Evolutionary conservation across 2,888 invertebrate species (phyloP).

Genomic region (Drosophila lacicola): DNA sequence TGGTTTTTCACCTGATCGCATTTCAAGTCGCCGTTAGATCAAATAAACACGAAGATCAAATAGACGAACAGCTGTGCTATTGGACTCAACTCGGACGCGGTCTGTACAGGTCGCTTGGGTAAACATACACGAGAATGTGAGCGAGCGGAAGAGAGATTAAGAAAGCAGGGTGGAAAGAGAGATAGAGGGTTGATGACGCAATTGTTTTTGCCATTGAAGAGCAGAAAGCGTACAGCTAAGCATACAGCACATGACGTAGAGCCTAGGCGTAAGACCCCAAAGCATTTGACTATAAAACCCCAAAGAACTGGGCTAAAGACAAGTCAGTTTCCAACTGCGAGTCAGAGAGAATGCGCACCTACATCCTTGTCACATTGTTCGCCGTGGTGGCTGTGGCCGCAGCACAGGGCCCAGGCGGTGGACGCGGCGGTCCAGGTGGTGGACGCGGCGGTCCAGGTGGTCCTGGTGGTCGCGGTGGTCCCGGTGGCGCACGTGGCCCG

Average conservation of each 20-base stretch:
- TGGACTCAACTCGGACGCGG: background rate
- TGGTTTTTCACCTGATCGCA: background rate
- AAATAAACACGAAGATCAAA: constrained; percentile 8
- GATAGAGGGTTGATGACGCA: constrained; percentile 2
- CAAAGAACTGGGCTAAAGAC: background rate
- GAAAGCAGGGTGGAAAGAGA: background rate
- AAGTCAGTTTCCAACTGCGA: constrained; percentile 31
- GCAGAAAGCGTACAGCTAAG: constrained; percentile 25
- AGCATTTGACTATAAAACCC: constrained; percentile 18
- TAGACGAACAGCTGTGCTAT: constrained; percentile 4
- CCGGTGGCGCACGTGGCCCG: background rate
- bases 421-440: constrained; percentile 11
- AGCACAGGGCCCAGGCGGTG: constrained; percentile 20
- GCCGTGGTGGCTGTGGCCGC: constrained; percentile 36
- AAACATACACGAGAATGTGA: too few species aligned
- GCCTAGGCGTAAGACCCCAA: background rate
- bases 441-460: constrained; percentile 6
- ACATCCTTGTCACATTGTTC: constrained; percentile 36
- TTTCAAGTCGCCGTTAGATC: background rate
- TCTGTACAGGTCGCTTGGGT: background rate
- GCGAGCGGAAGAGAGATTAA: background rate
- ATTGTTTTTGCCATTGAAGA: background rate
- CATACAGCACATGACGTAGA: constrained; percentile 27
- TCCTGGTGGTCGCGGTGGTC: constrained; percentile 2
- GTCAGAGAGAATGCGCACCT: constrained; percentile 47